These are phyloP conservation scores for Ancistrus triradiatus DNA, from an alignment of 2,113 vertebrate species.

Conservation along the genomic window DNA sequence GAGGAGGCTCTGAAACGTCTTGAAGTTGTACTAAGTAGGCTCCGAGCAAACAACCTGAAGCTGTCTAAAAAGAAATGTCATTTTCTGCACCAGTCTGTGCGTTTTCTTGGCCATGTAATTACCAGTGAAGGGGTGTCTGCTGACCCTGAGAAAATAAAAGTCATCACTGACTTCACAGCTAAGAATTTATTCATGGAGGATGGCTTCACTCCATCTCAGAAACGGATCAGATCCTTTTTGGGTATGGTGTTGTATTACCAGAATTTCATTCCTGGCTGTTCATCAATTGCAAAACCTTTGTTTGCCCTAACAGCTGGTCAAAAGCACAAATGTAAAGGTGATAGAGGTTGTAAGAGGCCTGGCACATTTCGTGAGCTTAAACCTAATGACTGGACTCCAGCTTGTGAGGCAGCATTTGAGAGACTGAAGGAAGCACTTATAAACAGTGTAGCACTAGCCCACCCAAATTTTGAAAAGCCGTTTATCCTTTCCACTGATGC, in stretches of 20 bases:
- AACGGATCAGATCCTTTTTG: conserved; percentile 33
- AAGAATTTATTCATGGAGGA: conserved; percentile 1
- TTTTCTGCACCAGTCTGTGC: not conserved
- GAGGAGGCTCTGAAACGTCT: not conserved
- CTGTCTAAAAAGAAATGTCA: not conserved
- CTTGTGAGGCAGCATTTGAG: conserved; percentile 4
- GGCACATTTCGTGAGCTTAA: not conserved
- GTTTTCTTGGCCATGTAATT: not conserved
- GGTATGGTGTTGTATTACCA: conserved; percentile 39
- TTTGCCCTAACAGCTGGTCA: conserved; percentile 32
- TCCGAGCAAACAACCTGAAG: not conserved
- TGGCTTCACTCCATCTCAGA: conserved; percentile 16
- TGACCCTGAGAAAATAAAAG: conserved; percentile 8
- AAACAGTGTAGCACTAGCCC: conserved; percentile 23
- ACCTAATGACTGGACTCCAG: conserved; percentile 18
- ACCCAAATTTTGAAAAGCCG: conserved; percentile 15
- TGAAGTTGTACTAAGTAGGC: not conserved
- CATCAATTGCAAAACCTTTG: not conserved
- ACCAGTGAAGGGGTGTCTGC: not conserved
- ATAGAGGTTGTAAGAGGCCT: not conserved
- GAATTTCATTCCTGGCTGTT: conserved; percentile 31
- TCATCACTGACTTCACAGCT: not conserved
- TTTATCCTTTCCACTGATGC: conserved; percentile 35
- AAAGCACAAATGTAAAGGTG: no score
- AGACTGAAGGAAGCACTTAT: conserved; percentile 1